Evolutionary conservation across 2,113 vertebrate genomes (phyloP), one percentile per base, ranked within the genome.

Genomic region (Osmerus eperlanus): DNA sequence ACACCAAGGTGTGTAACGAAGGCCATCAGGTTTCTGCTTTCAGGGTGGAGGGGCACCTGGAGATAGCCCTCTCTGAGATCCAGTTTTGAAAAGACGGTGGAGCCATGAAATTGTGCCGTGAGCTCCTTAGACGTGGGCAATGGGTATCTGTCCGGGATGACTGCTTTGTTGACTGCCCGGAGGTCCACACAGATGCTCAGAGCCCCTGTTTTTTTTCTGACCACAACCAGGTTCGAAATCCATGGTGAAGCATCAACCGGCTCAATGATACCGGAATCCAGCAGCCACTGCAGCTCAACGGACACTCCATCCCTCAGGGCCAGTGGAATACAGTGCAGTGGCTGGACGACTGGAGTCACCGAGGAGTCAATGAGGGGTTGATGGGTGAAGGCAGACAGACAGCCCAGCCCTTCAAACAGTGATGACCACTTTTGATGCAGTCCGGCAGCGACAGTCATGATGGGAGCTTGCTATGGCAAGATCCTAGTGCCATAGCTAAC

Each of bases 1-100:
- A 78, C 72, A 1, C 47, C 23, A 3, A 29, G 2, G 25, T 76
- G 73, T 7, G 66, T 28, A 4, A 74, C 62, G 58, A 76, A 73
- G 13, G 55, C 66, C 3, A 14, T 67, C 3, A 79, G 73, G 63
- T 78, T 59, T 32, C 61, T 23, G 66, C 77, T 76, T 13, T n/a
- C 54, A 6, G 61, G 66, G 23, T 75, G 73, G 4, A 79, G 61
- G 12, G 79, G 72, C 6, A 75, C 61, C 51, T 75, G 68, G 8
- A 78, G 76, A 29, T 73, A 82, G 19, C 70, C 66, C 63, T 78
- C 60, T 18, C 47, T 55, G 6, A 78, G 71, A 12, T 76, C 72
- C 5, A 72, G n/a, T 58, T 78, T 78, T 0, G 29, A 65, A 64
- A 76, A 77, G 2, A 74, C 67, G 1, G 41, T 61, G 21, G 71